Percentiles rank a stretch among this genome's conserved stretches.
These are phyloP conservation scores for Coilia nasus DNA, from an alignment of 2,797 vertebrate species.

Conservation along the genomic window DNA sequence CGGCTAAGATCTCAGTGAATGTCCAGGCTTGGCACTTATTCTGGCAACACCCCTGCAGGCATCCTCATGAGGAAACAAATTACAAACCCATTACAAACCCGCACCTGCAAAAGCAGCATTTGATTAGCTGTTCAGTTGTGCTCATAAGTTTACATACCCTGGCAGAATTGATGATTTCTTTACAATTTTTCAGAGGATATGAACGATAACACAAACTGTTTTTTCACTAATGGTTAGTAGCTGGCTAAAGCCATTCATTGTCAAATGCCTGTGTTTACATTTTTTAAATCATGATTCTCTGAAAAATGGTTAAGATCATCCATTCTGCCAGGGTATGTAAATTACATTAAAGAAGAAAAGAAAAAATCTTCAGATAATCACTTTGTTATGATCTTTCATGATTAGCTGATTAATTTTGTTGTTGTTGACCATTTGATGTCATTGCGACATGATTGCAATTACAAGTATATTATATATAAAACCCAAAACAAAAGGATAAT, in stretches of 20 bases:
- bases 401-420: background rate
- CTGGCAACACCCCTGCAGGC: background rate
- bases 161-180: too few species aligned
- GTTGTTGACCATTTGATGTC: background rate
- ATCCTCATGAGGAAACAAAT: background rate
- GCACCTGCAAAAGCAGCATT: background rate
- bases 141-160: too few species aligned
- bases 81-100: background rate
- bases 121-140: background rate
- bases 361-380: background rate
- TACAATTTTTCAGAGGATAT: too few species aligned
- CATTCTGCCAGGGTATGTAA: too few species aligned
- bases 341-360: too few species aligned
- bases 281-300: too few species aligned
- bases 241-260: too few species aligned
- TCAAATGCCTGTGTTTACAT: too few species aligned
- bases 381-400: background rate
- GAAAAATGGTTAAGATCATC: too few species aligned
- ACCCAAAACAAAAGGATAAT: background rate
- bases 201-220: too few species aligned
- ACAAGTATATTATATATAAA: background rate
- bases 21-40: background rate
- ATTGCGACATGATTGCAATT: background rate
- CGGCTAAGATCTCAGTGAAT: constrained; percentile 40
- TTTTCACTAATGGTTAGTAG: too few species aligned